Percentiles rank a stretch among this genome's conserved stretches.
Conservation (phyloP, 2,888 invertebrate genomes). For the Nowickia ferox region DNA sequence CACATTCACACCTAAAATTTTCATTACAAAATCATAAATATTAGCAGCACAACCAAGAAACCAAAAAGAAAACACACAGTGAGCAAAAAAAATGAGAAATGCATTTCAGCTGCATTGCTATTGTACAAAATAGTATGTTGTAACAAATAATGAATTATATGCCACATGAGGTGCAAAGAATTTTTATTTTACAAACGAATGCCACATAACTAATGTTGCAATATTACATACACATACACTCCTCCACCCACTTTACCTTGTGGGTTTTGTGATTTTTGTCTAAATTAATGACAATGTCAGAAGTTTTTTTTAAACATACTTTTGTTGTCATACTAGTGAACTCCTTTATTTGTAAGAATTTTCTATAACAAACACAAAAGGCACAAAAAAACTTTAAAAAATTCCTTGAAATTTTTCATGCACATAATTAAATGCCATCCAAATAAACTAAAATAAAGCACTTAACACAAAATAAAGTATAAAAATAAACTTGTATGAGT, state of each 20-base stretch:
- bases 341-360: constrained; percentile 38
- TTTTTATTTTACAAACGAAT: constrained; percentile 9
- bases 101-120: constrained; percentile 9
- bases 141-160: constrained; percentile 63
- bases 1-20: neutral
- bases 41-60: constrained; percentile 22
- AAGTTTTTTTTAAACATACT: constrained; percentile 27
- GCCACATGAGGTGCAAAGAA: constrained; percentile 56
- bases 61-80: neutral
- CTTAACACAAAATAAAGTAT: constrained; percentile 34
- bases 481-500: constrained; percentile 51
- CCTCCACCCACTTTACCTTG: neutral
- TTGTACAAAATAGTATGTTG: constrained; percentile 39
- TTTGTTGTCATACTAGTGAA: constrained; percentile 16
- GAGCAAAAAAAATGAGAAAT: constrained; percentile 15
- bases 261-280: constrained; percentile 48
- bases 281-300: constrained; percentile 43
- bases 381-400: constrained; percentile 38
- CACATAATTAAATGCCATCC: constrained; percentile 69
- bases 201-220: neutral
- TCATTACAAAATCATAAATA: constrained; percentile 14
- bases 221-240: no score
- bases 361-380: constrained; percentile 8
- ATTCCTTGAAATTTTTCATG: constrained; percentile 61
- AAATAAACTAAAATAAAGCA: constrained; percentile 48